These are phyloP conservation scores for Drosophila pegasa DNA, from an alignment of 2,888 invertebrate species.

Conservation along the genomic window DNA sequence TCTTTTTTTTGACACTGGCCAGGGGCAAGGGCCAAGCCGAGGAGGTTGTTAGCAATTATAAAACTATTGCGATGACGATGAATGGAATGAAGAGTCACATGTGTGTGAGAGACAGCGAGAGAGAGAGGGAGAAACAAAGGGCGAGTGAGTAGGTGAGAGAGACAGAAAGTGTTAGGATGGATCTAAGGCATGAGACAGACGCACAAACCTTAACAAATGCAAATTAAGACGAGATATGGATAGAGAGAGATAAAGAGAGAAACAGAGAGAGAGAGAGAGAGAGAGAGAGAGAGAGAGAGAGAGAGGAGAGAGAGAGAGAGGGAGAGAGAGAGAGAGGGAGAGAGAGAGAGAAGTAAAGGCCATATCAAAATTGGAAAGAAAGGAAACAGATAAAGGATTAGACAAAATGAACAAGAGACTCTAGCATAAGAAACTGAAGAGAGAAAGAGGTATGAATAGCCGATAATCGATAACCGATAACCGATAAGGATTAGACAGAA, in stretches of 20 bases:
- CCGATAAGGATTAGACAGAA: not conserved
- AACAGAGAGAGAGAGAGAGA: not conserved
- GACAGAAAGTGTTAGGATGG: not conserved
- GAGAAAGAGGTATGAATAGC: not conserved
- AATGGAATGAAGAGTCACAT: conserved; percentile 10
- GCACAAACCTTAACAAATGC: not conserved
- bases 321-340: not conserved
- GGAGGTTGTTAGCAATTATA: conserved; percentile 45
- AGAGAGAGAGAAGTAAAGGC: too few species aligned
- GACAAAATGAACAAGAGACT: too few species aligned
- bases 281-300: not conserved
- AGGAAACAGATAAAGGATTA: too few species aligned
- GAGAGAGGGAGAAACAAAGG: not conserved
- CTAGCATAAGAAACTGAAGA: too few species aligned
- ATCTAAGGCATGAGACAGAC: not conserved
- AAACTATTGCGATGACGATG: conserved; percentile 33
- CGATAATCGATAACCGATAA: too few species aligned
- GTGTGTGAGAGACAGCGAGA: not conserved
- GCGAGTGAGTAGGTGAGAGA: not conserved
- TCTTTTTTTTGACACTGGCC: conserved; percentile 22
- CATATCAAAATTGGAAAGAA: too few species aligned
- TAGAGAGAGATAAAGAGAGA: not conserved
- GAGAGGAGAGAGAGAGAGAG: not conserved
- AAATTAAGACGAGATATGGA: not conserved
- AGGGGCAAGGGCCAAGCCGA: conserved; percentile 10